A percentile compares a stretch with the other conserved stretches of the same genome.
Evolutionary conservation across 2,888 invertebrate species (phyloP).

Genomic region (Eilema sororculum): DNA sequence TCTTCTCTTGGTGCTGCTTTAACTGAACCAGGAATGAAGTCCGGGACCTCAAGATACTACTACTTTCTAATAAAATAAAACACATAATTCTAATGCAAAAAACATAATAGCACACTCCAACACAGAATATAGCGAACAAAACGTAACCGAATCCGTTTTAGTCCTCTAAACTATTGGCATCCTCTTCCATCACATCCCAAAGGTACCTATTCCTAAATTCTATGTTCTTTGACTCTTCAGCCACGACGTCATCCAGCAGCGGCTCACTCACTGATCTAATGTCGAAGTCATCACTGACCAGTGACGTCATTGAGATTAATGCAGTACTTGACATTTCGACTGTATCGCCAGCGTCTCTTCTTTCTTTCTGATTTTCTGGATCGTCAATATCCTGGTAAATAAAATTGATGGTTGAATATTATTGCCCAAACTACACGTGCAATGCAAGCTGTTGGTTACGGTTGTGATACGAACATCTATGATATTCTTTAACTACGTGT

Average conservation of each 20-base stretch:
- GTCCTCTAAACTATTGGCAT: slow-evolving; percentile 52
- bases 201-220: slow-evolving; percentile 61
- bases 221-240: slow-evolving; percentile 48
- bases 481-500: too few species aligned
- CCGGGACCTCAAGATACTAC: too few species aligned
- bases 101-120: slow-evolving; percentile 7
- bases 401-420: background rate
- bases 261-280: slow-evolving; percentile 47
- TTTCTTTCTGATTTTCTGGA: slow-evolving; percentile 65
- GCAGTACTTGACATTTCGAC: slow-evolving; percentile 70
- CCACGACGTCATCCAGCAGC: slow-evolving; percentile 35
- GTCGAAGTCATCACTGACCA: slow-evolving; percentile 70
- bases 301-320: slow-evolving; percentile 73
- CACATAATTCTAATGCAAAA: background rate
- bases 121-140: background rate
- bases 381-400: slow-evolving; percentile 66
- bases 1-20: too few species aligned
- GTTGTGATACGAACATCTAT: too few species aligned
- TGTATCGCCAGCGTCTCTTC: slow-evolving; percentile 76
- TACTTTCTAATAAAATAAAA: background rate
- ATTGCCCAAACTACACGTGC: too few species aligned
- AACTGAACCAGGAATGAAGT: too few species aligned
- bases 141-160: background rate
- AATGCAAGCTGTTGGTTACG: too few species aligned
- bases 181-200: slow-evolving; percentile 75